Percentiles rank a stretch among this genome's conserved stretches.
Evolutionary conservation across 2,113 vertebrate species (phyloP).

Genomic region (Pipra filicauda): DNA sequence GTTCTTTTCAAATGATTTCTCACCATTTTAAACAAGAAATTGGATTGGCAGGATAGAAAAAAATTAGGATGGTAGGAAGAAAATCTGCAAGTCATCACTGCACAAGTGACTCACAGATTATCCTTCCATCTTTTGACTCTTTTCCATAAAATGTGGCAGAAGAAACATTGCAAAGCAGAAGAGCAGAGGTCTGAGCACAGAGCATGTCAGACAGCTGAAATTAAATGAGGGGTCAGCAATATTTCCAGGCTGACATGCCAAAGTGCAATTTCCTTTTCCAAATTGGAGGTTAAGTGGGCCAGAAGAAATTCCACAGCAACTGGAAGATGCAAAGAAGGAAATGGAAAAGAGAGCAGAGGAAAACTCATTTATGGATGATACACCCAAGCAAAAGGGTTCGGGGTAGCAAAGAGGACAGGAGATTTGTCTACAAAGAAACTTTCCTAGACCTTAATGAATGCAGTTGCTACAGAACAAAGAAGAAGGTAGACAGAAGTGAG

Average conservation of each 20-base stretch:
- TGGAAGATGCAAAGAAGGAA: neutral
- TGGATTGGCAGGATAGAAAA: neutral
- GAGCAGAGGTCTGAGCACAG: neutral
- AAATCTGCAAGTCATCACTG: conserved; percentile 41
- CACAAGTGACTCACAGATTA: conserved; percentile 49
- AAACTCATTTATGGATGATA: neutral
- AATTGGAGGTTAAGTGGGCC: neutral
- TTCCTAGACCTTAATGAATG: neutral
- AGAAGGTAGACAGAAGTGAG: neutral
- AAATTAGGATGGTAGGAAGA: neutral
- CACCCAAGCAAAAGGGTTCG: neutral
- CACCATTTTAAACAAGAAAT: neutral
- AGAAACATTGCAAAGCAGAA: conserved; percentile 27
- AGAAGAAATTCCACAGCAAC: neutral
- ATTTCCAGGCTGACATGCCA: neutral
- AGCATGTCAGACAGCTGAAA: neutral
- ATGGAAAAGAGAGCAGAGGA: neutral
- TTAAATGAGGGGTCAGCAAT: conserved; percentile 7
- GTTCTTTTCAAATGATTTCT: neutral
- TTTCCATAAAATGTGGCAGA: conserved; percentile 35
- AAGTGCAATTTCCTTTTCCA: neutral
- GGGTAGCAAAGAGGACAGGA: neutral
- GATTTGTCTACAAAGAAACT: neutral
- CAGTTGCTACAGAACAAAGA: neutral
- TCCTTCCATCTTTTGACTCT: conserved; percentile 14